phyloP scores from a whole-genome alignment of 2,797 vertebrate genomes.

The Parauchenoglanis ngamensis region DNA sequence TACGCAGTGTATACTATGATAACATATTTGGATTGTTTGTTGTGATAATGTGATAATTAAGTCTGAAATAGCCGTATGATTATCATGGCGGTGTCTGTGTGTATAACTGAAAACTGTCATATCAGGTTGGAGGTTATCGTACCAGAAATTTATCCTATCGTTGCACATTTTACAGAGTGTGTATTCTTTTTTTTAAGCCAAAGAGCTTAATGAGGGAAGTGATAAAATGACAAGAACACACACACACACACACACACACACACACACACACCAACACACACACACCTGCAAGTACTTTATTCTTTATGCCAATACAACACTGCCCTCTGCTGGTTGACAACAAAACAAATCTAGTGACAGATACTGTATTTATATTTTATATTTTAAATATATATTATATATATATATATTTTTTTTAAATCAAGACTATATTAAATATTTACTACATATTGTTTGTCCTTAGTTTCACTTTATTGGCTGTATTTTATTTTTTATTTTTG shows the following conservation, averaged over 20 bases:
- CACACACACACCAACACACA: background rate
- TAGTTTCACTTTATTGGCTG: background rate
- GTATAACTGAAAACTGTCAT: background rate
- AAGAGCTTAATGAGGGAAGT: background rate
- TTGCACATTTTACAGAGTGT: background rate
- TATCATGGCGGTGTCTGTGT: background rate
- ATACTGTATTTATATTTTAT: background rate
- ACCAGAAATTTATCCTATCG: background rate
- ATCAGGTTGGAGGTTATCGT: background rate
- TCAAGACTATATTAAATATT: background rate
- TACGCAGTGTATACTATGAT: background rate
- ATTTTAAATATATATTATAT: too few species aligned
- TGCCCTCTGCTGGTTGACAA: constrained; percentile 72
- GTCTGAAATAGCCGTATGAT: background rate
- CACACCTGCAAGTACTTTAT: background rate
- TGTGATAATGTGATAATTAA: background rate
- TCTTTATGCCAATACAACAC: constrained; percentile 56
- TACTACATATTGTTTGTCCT: background rate
- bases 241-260: constrained; percentile 8
- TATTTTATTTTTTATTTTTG: background rate
- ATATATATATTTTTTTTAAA: background rate
- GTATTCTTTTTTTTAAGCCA: background rate
- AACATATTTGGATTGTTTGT: background rate
- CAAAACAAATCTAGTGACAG: background rate
- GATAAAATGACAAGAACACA: background rate